Conservation (phyloP, 2,113 vertebrate species). For the Chlamydotis undulata region DNA sequence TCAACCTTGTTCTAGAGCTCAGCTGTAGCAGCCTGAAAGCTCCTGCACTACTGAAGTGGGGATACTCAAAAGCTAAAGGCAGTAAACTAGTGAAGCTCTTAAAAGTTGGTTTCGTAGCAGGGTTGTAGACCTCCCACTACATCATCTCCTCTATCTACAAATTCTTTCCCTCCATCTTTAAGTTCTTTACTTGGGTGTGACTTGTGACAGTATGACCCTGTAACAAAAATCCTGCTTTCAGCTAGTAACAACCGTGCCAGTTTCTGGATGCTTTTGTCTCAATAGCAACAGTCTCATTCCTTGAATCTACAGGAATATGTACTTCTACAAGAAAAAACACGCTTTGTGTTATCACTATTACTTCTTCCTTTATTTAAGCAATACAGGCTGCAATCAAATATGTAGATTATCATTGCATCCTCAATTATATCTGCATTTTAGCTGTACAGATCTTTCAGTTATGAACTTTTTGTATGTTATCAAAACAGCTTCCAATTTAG, state of each 20-base stretch:
- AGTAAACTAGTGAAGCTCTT: neutral
- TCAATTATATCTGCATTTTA: neutral
- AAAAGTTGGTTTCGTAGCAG: neutral
- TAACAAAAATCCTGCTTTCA: neutral
- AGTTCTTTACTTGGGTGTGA: neutral
- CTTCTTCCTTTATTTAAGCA: neutral
- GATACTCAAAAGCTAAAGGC: neutral
- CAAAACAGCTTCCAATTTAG: neutral
- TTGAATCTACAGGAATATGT: accelerated
- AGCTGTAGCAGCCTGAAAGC: neutral
- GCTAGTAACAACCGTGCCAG: neutral
- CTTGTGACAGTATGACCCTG: neutral
- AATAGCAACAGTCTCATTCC: neutral
- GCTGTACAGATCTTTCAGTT: neutral
- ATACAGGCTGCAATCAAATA: neutral
- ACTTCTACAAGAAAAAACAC: neutral
- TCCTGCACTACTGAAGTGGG: accelerated
- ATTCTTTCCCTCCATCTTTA: neutral
- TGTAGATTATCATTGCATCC: neutral
- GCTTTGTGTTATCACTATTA: neutral
- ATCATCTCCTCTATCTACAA: neutral
- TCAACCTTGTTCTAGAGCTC: neutral
- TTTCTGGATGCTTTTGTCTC: neutral
- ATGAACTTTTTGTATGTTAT: neutral
- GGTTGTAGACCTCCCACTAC: neutral